A percentile compares a stretch with the other conserved stretches of the same genome.
Evolutionary conservation across 2,888 invertebrate genomes (phyloP).

Genomic region (Ormyrus nitidulus): DNA sequence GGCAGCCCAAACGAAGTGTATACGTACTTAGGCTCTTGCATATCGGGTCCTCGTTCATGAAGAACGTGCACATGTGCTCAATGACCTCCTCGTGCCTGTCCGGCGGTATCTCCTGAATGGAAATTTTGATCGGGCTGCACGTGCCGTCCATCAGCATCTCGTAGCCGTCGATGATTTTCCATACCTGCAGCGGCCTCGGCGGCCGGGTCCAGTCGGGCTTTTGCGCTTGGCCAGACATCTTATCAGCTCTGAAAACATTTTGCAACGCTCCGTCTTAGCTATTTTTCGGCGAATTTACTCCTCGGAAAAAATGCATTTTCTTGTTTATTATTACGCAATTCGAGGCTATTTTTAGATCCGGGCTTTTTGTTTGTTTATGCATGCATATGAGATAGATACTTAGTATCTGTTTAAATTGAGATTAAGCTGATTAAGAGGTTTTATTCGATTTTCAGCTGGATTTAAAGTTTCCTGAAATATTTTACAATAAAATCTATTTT

Average conservation of each 20-base stretch:
- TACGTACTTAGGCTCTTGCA: slow-evolving; percentile 61
- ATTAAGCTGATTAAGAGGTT: too few species aligned
- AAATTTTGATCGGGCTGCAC: slow-evolving; percentile 60
- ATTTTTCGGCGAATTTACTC: too few species aligned
- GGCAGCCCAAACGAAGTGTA: too few species aligned
- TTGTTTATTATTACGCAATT: neutral
- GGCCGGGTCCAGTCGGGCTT: slow-evolving; percentile 55
- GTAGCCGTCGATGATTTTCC: slow-evolving; percentile 61
- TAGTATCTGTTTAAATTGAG: too few species aligned
- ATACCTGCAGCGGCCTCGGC: slow-evolving; percentile 63
- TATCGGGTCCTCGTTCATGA: slow-evolving; percentile 63
- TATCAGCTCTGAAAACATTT: slow-evolving; percentile 32
- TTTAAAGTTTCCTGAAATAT: too few species aligned
- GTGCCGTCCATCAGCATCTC: slow-evolving; percentile 54
- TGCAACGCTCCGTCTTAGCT: neutral
- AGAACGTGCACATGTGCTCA: slow-evolving; percentile 63
- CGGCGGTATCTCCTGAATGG: slow-evolving; percentile 67
- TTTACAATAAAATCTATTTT: too few species aligned
- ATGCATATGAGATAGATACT: neutral
- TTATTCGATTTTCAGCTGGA: too few species aligned
- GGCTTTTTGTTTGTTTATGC: neutral
- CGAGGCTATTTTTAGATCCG: too few species aligned
- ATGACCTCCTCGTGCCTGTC: slow-evolving; percentile 65
- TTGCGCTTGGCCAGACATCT: slow-evolving; percentile 39
- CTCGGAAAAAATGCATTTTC: too few species aligned